A percentile compares a stretch with the other conserved stretches of the same genome.
Conservation (phyloP, 2,113 vertebrate species). For the Panthera leo region DNA sequence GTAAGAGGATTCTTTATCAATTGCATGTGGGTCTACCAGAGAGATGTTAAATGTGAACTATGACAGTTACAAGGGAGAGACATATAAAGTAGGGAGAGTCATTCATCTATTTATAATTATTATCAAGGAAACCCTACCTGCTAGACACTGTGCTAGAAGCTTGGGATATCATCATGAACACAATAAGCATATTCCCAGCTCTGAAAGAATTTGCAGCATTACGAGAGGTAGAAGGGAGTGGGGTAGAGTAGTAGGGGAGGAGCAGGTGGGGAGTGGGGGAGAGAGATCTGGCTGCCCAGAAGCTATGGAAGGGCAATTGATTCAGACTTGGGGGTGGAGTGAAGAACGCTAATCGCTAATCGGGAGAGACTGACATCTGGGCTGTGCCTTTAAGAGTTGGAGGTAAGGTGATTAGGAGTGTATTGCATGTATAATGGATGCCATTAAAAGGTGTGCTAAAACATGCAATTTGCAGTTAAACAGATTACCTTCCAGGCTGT, state of each 20-base stretch:
- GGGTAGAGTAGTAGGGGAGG: not conserved
- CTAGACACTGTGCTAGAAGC: not conserved
- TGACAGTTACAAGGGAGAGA: not conserved
- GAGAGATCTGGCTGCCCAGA: too few relatives aligned
- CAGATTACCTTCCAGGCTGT: not conserved
- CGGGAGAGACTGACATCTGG: not conserved
- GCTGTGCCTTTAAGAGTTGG: not conserved
- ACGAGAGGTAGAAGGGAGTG: not conserved
- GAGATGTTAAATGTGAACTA: not conserved
- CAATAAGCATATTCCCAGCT: not conserved
- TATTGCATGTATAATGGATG: not conserved
- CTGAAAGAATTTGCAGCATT: not conserved
- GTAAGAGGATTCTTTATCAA: not conserved
- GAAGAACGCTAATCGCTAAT: not conserved
- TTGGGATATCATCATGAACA: not conserved
- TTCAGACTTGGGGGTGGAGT: not conserved
- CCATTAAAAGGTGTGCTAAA: not conserved
- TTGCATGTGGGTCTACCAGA: not conserved
- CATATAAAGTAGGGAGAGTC: not conserved
- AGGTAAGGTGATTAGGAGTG: not conserved
- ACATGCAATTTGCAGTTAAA: not conserved
- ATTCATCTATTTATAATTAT: not conserved
- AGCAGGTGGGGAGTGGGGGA: not conserved
- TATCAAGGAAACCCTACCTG: not conserved
- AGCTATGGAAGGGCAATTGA: not conserved